phyloP scores from a whole-genome alignment of 1,140 invertebrate species.

The Zelostemma sp. region DNA sequence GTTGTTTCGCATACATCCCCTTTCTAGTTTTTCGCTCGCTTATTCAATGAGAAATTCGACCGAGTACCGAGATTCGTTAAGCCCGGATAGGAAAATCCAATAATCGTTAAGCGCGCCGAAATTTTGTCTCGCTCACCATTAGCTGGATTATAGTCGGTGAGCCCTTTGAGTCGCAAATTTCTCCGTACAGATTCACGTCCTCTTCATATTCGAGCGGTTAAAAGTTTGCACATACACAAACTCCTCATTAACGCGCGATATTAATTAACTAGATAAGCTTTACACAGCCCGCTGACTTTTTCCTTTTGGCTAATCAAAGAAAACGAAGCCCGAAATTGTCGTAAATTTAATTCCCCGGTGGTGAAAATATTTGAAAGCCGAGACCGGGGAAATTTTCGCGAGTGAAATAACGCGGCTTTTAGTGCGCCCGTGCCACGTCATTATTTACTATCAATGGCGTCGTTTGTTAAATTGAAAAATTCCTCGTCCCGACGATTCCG shows the following conservation, averaged over 20 bases:
- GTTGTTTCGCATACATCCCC: neutral
- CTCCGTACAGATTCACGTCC: slow-evolving; percentile 17
- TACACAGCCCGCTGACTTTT: slow-evolving; percentile 3
- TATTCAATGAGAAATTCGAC: slow-evolving; percentile 27
- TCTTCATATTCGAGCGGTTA: slow-evolving; percentile 14
- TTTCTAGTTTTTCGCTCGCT: slow-evolving; percentile 17
- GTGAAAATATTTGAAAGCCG: no score
- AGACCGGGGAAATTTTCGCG: no score
- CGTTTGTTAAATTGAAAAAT: slow-evolving; percentile 17
- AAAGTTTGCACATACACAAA: slow-evolving; percentile 21
- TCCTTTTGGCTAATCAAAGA: slow-evolving; percentile 6
- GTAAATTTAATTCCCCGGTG: no score
- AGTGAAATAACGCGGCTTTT: no score
- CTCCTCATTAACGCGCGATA: slow-evolving; percentile 5
- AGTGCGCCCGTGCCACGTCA: neutral
- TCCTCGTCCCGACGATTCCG: slow-evolving; percentile 5
- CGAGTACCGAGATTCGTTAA: slow-evolving; percentile 29
- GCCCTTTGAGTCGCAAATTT: slow-evolving; percentile 30
- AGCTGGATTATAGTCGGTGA: slow-evolving; percentile 20
- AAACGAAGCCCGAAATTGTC: no score
- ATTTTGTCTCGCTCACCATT: slow-evolving; percentile 26
- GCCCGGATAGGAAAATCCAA: slow-evolving; percentile 24
- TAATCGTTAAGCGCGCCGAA: slow-evolving; percentile 29
- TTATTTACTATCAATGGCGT: slow-evolving; percentile 15
- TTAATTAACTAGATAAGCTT: slow-evolving; percentile 17